Percentiles rank a stretch among this genome's conserved stretches.
Evolutionary conservation across 2,113 vertebrate genomes (phyloP).

Genomic region (Riparia riparia): DNA sequence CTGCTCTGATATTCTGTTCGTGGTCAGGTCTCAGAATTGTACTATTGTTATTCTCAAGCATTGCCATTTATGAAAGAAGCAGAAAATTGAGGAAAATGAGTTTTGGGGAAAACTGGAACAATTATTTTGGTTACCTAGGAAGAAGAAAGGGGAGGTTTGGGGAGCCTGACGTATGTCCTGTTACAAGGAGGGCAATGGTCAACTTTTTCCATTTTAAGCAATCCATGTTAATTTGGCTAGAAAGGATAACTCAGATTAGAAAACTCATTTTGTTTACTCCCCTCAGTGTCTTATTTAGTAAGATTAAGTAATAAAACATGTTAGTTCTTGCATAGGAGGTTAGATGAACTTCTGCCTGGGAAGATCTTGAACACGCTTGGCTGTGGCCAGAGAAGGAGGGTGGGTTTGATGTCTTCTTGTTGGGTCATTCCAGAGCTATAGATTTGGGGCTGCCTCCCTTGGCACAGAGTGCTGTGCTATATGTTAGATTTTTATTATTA

Average conservation of each 20-base stretch:
- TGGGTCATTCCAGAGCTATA: background rate
- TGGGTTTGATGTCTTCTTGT: background rate
- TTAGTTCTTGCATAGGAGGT: background rate
- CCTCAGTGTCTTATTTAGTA: background rate
- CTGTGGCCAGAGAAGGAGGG: background rate
- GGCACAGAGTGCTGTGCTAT: background rate
- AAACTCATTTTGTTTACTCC: conserved; percentile 3
- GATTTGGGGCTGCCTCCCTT: background rate
- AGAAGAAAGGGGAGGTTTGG: background rate
- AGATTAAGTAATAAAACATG: background rate
- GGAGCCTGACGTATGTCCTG: background rate
- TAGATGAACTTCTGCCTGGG: background rate
- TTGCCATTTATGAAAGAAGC: background rate
- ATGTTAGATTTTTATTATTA: background rate
- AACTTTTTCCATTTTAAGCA: conserved; percentile 23
- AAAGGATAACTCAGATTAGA: background rate
- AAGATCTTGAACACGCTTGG: background rate
- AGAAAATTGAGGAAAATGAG: background rate
- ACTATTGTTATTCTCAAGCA: background rate
- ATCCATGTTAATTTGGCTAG: background rate
- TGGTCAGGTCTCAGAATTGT: background rate
- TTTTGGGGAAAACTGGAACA: background rate
- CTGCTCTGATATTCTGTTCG: background rate
- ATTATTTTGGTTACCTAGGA: background rate
- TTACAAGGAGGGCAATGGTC: background rate